Base-by-base conservation (phyloP, 1,140 invertebrate species). In the Phenacoccus solenopsis region DNA sequence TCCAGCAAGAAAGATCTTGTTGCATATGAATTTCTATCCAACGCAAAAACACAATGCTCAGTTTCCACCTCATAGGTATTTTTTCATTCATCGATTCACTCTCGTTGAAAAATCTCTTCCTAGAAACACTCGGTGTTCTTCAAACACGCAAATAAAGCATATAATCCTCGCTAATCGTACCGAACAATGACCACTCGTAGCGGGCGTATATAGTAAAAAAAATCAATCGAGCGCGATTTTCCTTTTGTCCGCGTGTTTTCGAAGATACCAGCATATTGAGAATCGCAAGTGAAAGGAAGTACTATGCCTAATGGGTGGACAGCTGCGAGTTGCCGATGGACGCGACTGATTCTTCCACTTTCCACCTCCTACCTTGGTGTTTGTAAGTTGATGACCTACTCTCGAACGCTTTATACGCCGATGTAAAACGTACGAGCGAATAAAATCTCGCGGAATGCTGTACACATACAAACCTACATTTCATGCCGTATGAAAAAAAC, bases 311-410 rank as follows among this genome's bases (percentile, higher is more conserved):
- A 24, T 27, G 59, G 59, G 59, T 64, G 59, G 59, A 64, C 59
- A 64, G 59, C 59, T 64, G 25, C 59, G 25, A 64, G 22, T 27
- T 10, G 59, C 25, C 59, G 59, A 64, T 64, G 59, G 22, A 64
- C 22, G 25, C 59, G 59, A 64, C 22, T 24, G 59, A 64, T 64
- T 25, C 59, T 64, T 64, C 59, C 59, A 64, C 59, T 64, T 64
- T 64, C 59, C 59, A 64, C 59, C 59, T 64, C 25, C 59, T 25
- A 64, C 59, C 59, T 24, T 27, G 2, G 20, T 64, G 59, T 64
- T 64, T 64, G 25, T 27, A 64, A 64, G 59, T 64, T 64, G 59
- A 64, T 64, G 59, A 64, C 59, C 59, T 64, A 64, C 59, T 64
- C 59, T 64, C 21, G 59, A 27, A 9, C 21, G 59, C 25, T 25